A percentile compares a stretch with the other conserved stretches of the same genome.
Conservation (phyloP, 2,797 vertebrate species). For the Dendrocincla tyrannina region DNA sequence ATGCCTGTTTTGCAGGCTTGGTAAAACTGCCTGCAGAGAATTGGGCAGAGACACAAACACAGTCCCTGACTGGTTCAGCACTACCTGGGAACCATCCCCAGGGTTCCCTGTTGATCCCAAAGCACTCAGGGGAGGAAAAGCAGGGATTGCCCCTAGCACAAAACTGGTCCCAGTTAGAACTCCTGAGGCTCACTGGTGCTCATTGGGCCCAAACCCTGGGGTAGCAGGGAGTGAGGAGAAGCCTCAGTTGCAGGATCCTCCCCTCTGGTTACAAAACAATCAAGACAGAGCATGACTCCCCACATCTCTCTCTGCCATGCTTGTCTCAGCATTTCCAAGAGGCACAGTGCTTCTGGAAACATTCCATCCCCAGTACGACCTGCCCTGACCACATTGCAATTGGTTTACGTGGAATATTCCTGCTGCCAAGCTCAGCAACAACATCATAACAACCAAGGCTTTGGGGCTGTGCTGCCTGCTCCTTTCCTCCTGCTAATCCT, state of each 20-base stretch:
- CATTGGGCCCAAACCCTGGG: neutral
- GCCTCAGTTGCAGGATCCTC: neutral
- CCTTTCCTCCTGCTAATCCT: neutral
- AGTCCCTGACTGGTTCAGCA: accelerated
- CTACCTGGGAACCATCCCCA: neutral
- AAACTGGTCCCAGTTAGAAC: neutral
- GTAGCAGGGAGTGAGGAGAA: neutral
- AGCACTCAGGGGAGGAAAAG: neutral
- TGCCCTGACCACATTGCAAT: neutral
- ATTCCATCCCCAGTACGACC: neutral
- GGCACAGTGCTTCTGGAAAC: neutral
- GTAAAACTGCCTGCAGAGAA: conserved; percentile 85
- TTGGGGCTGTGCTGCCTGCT: neutral
- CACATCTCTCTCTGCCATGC: neutral
- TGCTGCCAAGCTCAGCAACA: neutral
- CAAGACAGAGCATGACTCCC: neutral
- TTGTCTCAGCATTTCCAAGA: neutral
- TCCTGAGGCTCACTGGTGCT: neutral
- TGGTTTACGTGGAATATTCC: neutral
- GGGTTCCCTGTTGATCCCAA: neutral
- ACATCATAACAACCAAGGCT: neutral
- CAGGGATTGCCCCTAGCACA: neutral
- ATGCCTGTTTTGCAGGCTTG: conserved; percentile 88
- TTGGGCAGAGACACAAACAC: neutral
- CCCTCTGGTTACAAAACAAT: neutral